Base-by-base conservation (phyloP, 35 echinoderm and acorn worm genomes). In the Apostichopus japonicus region DNA sequence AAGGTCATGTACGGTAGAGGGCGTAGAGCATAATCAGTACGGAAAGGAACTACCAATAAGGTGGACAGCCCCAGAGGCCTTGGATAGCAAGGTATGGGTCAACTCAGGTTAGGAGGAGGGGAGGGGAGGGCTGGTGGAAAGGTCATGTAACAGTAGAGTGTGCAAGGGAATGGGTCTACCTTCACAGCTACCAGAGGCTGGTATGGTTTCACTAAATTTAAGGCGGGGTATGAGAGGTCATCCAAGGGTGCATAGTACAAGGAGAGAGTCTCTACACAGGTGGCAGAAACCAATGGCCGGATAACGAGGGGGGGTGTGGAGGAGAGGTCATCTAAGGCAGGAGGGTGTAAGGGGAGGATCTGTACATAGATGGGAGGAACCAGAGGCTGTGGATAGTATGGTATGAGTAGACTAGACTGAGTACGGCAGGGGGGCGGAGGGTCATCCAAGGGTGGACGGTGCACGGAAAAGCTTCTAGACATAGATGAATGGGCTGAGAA, bases 11-110 rank as follows among this genome's bases (percentile, higher is more conserved):
- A 44, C 33, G 33, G 33, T 1, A 33, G 27, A 33, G 27, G 0
- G 27, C 1, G 97, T 82, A 13, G 71, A 92, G 1, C 79, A 94
- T 9, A 99, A 84, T 59, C 93, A 95, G 71, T 84, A 92, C 23
- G 95, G 95, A 55, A 92, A 93, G 65, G 95, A 99, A 53, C 92
- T 96, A 24, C 97, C 97, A 24, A 99, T 99, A 82, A 99, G 95
- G 71, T 99, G 97, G 97, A 99, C 97, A 70, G 71, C 97, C 0
- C 97, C 97, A 24, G 97, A 99, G 80, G 93, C 97, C 17, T 93
- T 99, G 53, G 92, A 95, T 22, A 96, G 88, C 72, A 94, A 93
- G 56, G 97, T 99, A 79, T 65, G 61, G 8, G 8, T 10, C 16
- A 65, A 3, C 16, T 65, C 16, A 15, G 61, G 61, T 8, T 8